Conservation (phyloP, 2,113 vertebrate genomes). For the Heliornis fulica region DNA sequence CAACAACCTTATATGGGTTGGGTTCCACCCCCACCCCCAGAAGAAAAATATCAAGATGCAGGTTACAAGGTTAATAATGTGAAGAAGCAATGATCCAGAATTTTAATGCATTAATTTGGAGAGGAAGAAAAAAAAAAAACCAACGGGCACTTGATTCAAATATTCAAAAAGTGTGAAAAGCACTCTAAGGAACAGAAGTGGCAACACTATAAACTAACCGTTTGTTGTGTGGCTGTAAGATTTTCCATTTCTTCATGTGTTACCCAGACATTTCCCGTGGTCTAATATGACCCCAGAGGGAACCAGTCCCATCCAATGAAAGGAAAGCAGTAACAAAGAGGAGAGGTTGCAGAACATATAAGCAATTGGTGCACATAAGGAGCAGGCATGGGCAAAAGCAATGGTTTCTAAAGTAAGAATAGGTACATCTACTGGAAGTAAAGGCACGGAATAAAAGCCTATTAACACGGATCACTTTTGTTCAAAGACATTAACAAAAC, state of each 20-base stretch:
- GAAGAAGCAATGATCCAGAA: neutral
- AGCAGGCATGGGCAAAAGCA: constrained; percentile 63
- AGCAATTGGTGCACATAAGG: constrained; percentile 70
- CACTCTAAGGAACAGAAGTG: constrained; percentile 26
- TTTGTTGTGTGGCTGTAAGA: constrained; percentile 91
- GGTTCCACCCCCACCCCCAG: neutral
- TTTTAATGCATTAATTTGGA: neutral
- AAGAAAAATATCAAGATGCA: neutral
- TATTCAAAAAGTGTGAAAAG: neutral
- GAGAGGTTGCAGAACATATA: constrained; percentile 79
- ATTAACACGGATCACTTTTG: neutral
- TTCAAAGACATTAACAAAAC: neutral
- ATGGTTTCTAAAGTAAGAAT: neutral
- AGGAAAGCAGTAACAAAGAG: constrained; percentile 77
- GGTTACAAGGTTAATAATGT: constrained; percentile 9
- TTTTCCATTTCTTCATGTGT: constrained; percentile 99
- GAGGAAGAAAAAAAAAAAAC: neutral
- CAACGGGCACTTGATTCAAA: constrained; percentile 36
- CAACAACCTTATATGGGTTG: neutral
- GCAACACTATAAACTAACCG: constrained; percentile 86
- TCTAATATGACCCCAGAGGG: constrained; percentile 84
- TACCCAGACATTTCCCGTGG: constrained; percentile 98
- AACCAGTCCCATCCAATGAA: constrained; percentile 79
- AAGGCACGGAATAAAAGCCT: constrained; percentile 9
- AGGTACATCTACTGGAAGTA: neutral